A percentile compares a stretch with the other conserved stretches of the same genome.
phyloP scores from a whole-genome alignment of 1,140 invertebrate genomes.

The Megathymus violae region DNA sequence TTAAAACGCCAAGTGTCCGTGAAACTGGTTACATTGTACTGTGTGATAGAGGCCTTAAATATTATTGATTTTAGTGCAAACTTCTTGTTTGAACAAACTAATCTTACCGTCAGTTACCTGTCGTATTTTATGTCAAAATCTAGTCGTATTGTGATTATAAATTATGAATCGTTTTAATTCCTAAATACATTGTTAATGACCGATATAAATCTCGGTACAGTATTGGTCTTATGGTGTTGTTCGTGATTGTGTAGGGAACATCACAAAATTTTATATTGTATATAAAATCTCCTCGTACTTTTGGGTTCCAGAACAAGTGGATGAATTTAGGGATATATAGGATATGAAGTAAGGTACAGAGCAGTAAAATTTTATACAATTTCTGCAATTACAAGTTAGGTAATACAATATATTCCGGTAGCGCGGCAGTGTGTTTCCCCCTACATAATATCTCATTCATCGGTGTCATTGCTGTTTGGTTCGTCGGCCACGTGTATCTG shows the following conservation, averaged over 20 bases:
- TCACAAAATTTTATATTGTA: not conserved
- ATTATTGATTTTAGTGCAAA: constrained; percentile 23
- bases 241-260: not conserved
- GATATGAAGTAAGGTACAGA: constrained; percentile 29
- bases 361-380: constrained; percentile 50
- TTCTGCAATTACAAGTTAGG: constrained; percentile 66
- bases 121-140: constrained; percentile 14
- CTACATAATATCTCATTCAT: constrained; percentile 74
- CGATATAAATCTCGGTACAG: too few relatives aligned
- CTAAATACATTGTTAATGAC: not conserved
- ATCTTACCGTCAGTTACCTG: not conserved
- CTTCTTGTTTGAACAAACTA: constrained; percentile 18
- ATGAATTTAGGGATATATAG: not conserved
- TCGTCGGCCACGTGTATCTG: constrained; percentile 52
- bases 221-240: not conserved
- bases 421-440: constrained; percentile 46
- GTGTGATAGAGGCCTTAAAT: constrained; percentile 6
- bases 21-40: not conserved
- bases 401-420: constrained; percentile 55
- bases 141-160: constrained; percentile 4
- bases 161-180: constrained; percentile 3
- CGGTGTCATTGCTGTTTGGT: constrained; percentile 43
- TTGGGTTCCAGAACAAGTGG: not conserved
- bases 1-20: not conserved
- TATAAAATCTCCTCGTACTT: not conserved